A percentile compares a stretch with the other conserved stretches of the same genome.
Conservation (phyloP, 2,888 invertebrate genomes). For the Caenorhabditis plicata region DNA sequence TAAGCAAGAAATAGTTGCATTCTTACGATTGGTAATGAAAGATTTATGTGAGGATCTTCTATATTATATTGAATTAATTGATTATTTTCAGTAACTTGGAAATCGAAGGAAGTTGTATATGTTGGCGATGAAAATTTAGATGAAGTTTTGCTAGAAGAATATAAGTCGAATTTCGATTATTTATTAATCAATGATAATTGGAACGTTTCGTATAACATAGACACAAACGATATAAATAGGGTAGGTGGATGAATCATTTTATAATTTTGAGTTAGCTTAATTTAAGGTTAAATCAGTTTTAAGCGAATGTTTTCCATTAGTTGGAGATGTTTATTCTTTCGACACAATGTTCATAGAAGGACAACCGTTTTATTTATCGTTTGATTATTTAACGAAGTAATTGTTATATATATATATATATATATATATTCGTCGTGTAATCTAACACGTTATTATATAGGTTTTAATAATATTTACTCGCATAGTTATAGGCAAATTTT, state of each 20-base stretch:
- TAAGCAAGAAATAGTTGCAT: no score
- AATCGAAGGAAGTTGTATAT: constrained; percentile 9
- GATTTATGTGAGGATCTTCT: no score
- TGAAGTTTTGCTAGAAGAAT: constrained; percentile 11
- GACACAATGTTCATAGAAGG: constrained; percentile 26
- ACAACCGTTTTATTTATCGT: constrained; percentile 10
- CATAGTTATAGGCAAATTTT: neutral
- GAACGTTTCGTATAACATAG: constrained; percentile 12
- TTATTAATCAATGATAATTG: constrained; percentile 14
- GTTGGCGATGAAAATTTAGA: constrained; percentile 4
- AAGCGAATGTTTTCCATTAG: constrained; percentile 6
- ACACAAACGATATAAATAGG: constrained; percentile 11
- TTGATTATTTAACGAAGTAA: constrained; percentile 18
- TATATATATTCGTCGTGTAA: neutral
- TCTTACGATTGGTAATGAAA: no score
- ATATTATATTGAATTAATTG: no score
- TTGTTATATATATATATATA: neutral
- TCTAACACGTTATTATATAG: neutral
- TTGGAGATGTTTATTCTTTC: constrained; percentile 27
- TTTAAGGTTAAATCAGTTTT: constrained; percentile 16
- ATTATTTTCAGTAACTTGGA: constrained; percentile 26
- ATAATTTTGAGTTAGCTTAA: neutral
- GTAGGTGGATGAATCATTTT: constrained; percentile 1
- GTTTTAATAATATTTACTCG: neutral
- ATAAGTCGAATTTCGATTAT: constrained; percentile 7